Conservation (phyloP, 2,113 vertebrate species). For the Chloropsis hardwickii region DNA sequence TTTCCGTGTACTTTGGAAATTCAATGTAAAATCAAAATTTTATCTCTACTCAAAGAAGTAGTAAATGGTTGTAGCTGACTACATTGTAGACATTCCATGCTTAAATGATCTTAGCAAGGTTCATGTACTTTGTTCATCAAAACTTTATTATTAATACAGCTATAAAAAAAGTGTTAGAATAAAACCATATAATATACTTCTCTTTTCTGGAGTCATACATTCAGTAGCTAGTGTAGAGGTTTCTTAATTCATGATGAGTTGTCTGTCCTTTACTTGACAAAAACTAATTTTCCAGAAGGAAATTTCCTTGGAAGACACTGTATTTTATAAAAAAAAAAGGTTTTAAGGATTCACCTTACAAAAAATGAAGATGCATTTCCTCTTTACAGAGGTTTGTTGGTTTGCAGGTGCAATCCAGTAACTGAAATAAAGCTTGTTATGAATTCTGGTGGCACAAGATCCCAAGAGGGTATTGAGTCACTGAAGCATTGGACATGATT, state of each 20-base stretch:
- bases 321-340: background rate
- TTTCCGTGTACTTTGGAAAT: constrained; percentile 40
- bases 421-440: background rate
- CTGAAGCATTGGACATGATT: background rate
- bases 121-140: constrained; percentile 33
- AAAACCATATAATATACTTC: constrained; percentile 35
- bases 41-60: background rate
- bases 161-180: constrained; percentile 54
- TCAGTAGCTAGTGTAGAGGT: background rate
- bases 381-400: background rate
- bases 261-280: background rate
- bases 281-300: background rate
- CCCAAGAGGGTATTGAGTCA: background rate
- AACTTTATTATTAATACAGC: constrained; percentile 33
- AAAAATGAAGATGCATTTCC: background rate
- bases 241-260: background rate
- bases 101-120: constrained; percentile 40
- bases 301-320: background rate
- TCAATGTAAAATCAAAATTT: constrained; percentile 56
- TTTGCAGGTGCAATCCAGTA: background rate
- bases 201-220: constrained; percentile 52
- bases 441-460: background rate
- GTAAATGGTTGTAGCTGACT: constrained; percentile 38
- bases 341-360: background rate
- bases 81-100: constrained; percentile 36